A percentile compares a stretch with the other conserved stretches of the same genome.
Conservation (phyloP, 64 coral and sea anemone genomes). For the Pocillopora verrucosa region DNA sequence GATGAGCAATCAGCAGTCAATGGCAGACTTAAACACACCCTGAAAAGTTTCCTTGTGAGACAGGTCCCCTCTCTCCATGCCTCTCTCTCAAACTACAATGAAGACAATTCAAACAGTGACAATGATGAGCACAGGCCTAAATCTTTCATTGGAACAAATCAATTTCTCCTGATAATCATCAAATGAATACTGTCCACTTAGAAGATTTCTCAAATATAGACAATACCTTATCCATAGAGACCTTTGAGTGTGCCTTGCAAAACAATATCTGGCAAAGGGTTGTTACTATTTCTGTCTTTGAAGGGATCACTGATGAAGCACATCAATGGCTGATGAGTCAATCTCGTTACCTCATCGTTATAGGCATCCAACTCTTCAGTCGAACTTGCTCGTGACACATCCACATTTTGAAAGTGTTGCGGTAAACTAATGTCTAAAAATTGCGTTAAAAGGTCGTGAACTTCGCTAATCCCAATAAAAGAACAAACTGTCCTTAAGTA, state of each 20-base stretch:
- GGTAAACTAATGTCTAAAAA: slow-evolving; percentile 71
- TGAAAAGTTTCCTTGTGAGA: too few species aligned
- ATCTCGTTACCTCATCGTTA: not conserved
- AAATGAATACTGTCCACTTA: too few species aligned
- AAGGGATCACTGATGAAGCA: slow-evolving; percentile 84
- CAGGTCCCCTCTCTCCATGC: too few species aligned
- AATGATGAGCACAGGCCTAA: too few species aligned
- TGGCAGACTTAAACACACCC: too few species aligned
- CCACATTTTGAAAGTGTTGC: not conserved
- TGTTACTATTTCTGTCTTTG: not conserved
- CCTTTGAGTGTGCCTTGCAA: slow-evolving; percentile 42
- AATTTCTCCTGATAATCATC: too few species aligned
- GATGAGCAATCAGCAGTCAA: too few species aligned
- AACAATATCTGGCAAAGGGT: slow-evolving; percentile 50
- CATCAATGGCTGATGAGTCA: slow-evolving; percentile 81
- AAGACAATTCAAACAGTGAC: too few species aligned
- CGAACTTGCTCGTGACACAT: slow-evolving; percentile 41
- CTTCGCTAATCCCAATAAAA: slow-evolving; percentile 48
- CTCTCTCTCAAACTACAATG: too few species aligned
- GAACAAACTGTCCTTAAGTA: slow-evolving; percentile 60
- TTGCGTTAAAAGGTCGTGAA: slow-evolving; percentile 46
- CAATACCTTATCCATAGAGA: not conserved
- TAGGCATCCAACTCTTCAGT: slow-evolving; percentile 53
- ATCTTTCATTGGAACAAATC: too few species aligned
- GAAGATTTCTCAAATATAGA: too few species aligned